Conservation (phyloP, 1,140 invertebrate species). For the Magallana ariakensis region DNA sequence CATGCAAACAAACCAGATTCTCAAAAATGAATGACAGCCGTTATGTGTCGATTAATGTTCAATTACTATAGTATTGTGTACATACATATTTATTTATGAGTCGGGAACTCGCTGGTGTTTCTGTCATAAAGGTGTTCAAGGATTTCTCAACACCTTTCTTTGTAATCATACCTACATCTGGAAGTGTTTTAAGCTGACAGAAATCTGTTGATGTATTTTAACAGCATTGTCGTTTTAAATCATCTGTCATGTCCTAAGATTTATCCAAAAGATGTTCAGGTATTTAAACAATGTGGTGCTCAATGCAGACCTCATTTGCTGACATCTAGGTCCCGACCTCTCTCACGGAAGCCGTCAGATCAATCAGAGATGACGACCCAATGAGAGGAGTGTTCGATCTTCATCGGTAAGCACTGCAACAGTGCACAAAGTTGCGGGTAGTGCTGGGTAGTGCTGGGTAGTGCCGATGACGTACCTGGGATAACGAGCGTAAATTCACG, state of each 20-base stretch:
- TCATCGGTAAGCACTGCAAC: neutral
- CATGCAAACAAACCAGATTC: no score
- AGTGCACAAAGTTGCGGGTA: neutral
- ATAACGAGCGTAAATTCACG: no score
- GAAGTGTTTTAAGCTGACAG: neutral
- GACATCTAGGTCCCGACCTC: neutral
- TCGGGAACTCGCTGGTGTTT: no score
- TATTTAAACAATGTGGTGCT: constrained; percentile 11
- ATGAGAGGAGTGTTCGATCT: neutral
- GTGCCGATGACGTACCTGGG: no score
- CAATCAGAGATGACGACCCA: neutral
- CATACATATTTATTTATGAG: no score
- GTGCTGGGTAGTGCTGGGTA: neutral
- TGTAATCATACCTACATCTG: neutral
- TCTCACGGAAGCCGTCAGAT: neutral
- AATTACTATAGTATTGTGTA: no score
- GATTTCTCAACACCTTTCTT: no score
- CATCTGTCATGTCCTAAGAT: constrained; percentile 1
- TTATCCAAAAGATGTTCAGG: constrained; percentile 19
- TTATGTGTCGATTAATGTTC: no score
- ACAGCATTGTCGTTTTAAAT: neutral
- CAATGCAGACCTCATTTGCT: neutral
- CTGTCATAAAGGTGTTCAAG: no score
- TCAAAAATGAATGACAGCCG: no score
- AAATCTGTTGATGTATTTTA: neutral